Evolutionary conservation across 1,140 invertebrate species (phyloP).

Genomic region (Theocolax elegans): DNA sequence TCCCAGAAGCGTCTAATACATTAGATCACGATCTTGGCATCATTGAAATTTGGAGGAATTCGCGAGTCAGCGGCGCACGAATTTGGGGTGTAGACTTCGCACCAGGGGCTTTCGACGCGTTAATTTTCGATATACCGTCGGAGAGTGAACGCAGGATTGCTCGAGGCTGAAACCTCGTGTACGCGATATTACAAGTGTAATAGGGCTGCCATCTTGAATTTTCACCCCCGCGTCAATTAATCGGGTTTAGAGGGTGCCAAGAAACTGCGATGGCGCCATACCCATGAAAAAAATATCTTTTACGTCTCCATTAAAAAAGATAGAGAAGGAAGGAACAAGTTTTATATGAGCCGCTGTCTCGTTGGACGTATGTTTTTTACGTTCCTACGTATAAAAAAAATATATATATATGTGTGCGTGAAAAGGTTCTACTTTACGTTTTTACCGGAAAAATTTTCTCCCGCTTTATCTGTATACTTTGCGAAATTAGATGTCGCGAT

Average conservation of each 20-base stretch:
- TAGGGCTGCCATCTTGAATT: slow-evolving; percentile 64
- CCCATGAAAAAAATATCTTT: slow-evolving; percentile 45
- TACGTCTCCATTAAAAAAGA: slow-evolving; percentile 19
- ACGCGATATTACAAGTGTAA: slow-evolving; percentile 64
- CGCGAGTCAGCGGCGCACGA: not conserved
- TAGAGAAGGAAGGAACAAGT: slow-evolving; percentile 14
- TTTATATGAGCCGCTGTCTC: slow-evolving; percentile 33
- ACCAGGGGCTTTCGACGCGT: slow-evolving; percentile 5
- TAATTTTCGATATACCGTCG: slow-evolving; percentile 31
- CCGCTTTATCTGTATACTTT: slow-evolving; percentile 25
- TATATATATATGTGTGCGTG: too few species aligned
- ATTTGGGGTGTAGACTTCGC: too few species aligned
- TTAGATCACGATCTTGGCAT: too few species aligned
- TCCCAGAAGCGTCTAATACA: too few species aligned
- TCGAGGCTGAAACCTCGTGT: slow-evolving; percentile 44
- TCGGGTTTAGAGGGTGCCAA: slow-evolving; percentile 59
- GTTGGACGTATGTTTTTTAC: slow-evolving; percentile 30
- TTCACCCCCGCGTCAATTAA: slow-evolving; percentile 61
- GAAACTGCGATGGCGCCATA: slow-evolving; percentile 60
- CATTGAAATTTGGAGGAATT: slow-evolving; percentile 10
- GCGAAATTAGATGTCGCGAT: slow-evolving; percentile 13
- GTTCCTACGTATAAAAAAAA: slow-evolving; percentile 22
- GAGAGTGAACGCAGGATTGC: not conserved
- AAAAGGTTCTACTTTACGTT: slow-evolving; percentile 14
- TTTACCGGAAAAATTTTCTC: slow-evolving; percentile 16